A percentile compares a stretch with the other conserved stretches of the same genome.
These are phyloP conservation scores for Eretmocerus hayati DNA, from an alignment of 2,888 invertebrate species.

Conservation along the genomic window DNA sequence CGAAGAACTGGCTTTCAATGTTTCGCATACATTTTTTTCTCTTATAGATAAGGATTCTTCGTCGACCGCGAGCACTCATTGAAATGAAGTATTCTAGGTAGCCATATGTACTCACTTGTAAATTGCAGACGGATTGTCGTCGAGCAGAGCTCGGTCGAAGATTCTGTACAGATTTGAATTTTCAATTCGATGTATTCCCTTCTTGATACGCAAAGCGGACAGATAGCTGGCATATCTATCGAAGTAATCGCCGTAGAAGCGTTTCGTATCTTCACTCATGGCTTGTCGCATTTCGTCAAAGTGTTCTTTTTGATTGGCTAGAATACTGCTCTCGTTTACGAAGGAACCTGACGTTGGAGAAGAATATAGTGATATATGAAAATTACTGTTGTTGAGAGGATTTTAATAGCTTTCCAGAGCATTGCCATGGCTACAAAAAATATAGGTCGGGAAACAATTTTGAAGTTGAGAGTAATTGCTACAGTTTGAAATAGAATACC, in stretches of 20 bases:
- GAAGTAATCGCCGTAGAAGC: slow-evolving; percentile 63
- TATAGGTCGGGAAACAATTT: no score
- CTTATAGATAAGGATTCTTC: no score
- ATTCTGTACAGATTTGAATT: slow-evolving; percentile 53
- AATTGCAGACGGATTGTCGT: slow-evolving; percentile 52
- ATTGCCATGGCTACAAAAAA: no score
- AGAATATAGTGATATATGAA: no score
- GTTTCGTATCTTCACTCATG: slow-evolving; percentile 57
- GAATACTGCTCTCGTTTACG: slow-evolving; percentile 60
- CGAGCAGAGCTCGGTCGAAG: slow-evolving; percentile 59
- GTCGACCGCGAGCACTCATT: no score
- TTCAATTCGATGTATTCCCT: slow-evolving; percentile 51
- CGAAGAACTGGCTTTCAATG: no score
- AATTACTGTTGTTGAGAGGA: no score
- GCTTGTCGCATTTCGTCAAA: slow-evolving; percentile 59
- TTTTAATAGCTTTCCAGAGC: no score
- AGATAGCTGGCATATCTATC: slow-evolving; percentile 57
- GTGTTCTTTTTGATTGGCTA: slow-evolving; percentile 56
- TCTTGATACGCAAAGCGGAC: slow-evolving; percentile 43
- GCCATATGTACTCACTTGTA: slow-evolving; percentile 63
- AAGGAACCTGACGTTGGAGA: slow-evolving; percentile 66
- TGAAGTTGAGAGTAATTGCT: no score
- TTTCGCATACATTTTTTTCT: no score
- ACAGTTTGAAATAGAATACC: no score
- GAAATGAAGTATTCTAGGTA: no score